These are phyloP conservation scores for Falco punctatus DNA, from an alignment of 2,113 vertebrate genomes.

Conservation along the genomic window DNA sequence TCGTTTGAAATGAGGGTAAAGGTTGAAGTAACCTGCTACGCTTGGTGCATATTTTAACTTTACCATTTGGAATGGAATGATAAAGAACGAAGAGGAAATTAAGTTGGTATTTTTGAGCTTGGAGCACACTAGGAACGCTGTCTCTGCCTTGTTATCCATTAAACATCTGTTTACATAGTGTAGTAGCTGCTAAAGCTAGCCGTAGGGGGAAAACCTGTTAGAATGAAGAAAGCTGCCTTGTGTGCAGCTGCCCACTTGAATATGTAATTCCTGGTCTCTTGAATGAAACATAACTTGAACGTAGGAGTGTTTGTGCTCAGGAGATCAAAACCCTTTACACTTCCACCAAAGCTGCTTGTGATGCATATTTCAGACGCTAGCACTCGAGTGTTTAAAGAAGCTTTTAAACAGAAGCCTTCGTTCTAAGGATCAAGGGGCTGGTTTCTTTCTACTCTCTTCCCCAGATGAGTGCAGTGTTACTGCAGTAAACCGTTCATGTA, in stretches of 20 bases:
- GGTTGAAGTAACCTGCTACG: no score
- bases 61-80: no score
- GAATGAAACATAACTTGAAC: no score
- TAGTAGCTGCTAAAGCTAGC: not conserved
- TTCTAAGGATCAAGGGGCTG: not conserved
- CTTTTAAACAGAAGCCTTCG: not conserved
- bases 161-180: no score
- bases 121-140: no score
- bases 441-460: not conserved
- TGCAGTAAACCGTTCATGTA: conserved; percentile 10
- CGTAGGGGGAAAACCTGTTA: not conserved
- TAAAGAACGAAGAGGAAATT: no score
- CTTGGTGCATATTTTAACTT: no score
- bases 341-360: not conserved
- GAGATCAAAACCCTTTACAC: not conserved
- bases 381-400: not conserved
- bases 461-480: conserved; percentile 7
- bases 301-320: no score
- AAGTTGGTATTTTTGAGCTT: no score
- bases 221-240: not conserved
- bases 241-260: not conserved
- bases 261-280: no score
- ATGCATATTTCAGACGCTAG: not conserved
- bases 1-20: no score
- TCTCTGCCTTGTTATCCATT: no score